Percentiles rank a stretch among this genome's conserved stretches.
These are phyloP conservation scores for Andrena fulva DNA, from an alignment of 2,888 invertebrate species.

Conservation along the genomic window DNA sequence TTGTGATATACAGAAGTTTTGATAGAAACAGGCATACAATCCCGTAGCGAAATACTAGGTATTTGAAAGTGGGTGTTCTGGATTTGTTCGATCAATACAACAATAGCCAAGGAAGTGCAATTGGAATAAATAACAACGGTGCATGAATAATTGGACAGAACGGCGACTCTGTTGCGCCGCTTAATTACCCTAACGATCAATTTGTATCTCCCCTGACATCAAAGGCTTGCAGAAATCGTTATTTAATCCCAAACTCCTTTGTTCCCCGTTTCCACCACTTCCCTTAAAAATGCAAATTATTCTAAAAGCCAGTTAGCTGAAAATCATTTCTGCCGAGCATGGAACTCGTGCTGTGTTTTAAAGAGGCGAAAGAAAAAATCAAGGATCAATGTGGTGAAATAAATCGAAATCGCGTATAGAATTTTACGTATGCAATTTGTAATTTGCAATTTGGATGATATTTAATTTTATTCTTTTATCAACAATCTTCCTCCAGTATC, in stretches of 20 bases:
- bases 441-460: no score
- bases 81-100: neutral
- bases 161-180: neutral
- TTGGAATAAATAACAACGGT: neutral
- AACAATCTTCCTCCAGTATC: no score
- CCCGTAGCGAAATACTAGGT: neutral
- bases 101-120: neutral
- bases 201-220: neutral
- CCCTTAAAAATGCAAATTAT: neutral
- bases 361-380: no score
- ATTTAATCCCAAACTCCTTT: neutral
- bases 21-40: neutral
- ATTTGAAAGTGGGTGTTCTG: neutral
- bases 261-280: neutral
- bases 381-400: no score
- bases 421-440: no score
- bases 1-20: no score
- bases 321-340: no score
- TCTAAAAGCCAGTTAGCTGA: neutral
- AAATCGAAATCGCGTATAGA: no score
- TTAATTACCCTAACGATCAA: conserved; percentile 19
- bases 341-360: no score
- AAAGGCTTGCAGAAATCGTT: neutral
- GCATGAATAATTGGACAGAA: conserved; percentile 22
- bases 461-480: no score